Percentiles rank a stretch among this genome's conserved stretches.
Evolutionary conservation across 2,797 vertebrate genomes (phyloP).

Genomic region (Syncerus caffer): DNA sequence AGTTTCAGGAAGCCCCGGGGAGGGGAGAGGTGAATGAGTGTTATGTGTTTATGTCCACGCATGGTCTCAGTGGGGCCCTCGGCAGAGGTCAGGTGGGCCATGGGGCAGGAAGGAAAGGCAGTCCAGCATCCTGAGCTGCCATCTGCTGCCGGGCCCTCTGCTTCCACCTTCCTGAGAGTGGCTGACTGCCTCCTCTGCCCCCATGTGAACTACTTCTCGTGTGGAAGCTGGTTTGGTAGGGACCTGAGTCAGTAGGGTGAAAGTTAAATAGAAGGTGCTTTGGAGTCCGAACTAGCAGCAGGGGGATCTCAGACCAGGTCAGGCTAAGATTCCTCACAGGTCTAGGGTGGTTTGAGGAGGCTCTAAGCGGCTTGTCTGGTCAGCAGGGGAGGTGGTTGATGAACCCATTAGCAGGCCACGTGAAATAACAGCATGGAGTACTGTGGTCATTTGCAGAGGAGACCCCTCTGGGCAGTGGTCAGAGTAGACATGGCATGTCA

Average conservation of each 20-base stretch:
- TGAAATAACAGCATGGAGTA: not conserved
- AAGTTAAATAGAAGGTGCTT: not conserved
- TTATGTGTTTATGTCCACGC: not conserved
- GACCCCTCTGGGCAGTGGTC: not conserved
- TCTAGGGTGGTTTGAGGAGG: not conserved
- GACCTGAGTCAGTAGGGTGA: not conserved
- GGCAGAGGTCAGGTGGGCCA: fast-evolving
- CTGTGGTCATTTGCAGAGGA: not conserved
- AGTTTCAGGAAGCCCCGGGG: not conserved
- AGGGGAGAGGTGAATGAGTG: not conserved
- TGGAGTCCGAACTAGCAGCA: not conserved
- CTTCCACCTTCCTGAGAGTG: not conserved
- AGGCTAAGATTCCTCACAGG: not conserved
- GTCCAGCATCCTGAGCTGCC: not conserved
- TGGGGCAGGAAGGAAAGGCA: not conserved
- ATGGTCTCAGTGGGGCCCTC: not conserved
- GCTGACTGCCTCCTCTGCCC: not conserved
- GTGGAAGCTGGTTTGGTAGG: not conserved
- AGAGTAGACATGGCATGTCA: not conserved
- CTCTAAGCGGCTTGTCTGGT: not conserved
- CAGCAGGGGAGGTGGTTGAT: not conserved
- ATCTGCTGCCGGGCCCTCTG: not conserved
- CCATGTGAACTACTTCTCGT: not conserved
- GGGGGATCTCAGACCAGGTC: not conserved
- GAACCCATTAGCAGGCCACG: fast-evolving